A percentile compares a stretch with the other conserved stretches of the same genome.
Evolutionary conservation across 35 echinoderm and acorn worm species (phyloP).

Genomic region (Holothuria glaberrima): DNA sequence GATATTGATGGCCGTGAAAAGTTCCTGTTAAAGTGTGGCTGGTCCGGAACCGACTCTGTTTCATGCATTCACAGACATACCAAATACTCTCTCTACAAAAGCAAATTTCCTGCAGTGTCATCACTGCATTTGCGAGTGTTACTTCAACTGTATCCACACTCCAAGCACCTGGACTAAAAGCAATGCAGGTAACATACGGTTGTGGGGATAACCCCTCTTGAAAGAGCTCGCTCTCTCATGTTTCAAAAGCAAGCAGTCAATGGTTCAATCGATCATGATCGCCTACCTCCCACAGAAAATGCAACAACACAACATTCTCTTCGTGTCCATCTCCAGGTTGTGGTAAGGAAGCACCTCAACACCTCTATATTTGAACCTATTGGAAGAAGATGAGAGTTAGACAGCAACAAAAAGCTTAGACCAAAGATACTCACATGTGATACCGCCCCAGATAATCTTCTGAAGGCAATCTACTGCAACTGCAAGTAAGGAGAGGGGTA

Average conservation of each 20-base stretch:
- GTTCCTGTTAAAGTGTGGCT: constrained; percentile 72
- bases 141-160: constrained; percentile 53
- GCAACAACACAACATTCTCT: too few relatives aligned
- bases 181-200: constrained; percentile 59
- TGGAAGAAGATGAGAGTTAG: too few relatives aligned
- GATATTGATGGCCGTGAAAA: constrained; percentile 60
- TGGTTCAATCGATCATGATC: constrained; percentile 44
- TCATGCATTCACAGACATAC: constrained; percentile 71
- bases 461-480: too few relatives aligned
- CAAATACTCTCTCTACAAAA: constrained; percentile 76
- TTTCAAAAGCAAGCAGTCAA: constrained; percentile 58
- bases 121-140: constrained; percentile 61
- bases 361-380: not conserved
- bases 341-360: too few relatives aligned
- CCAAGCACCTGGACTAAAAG: constrained; percentile 47
- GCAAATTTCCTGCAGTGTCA: constrained; percentile 66
- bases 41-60: constrained; percentile 77
- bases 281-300: constrained; percentile 6
- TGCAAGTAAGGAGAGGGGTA: too few relatives aligned
- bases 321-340: too few relatives aligned
- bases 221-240: too few relatives aligned
- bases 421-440: too few relatives aligned
- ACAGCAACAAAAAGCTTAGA: too few relatives aligned
- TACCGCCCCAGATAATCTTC: too few relatives aligned
- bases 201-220: constrained; percentile 55